Evolutionary conservation across 2,113 vertebrate species (phyloP), one percentile per base, ranked within the genome.

Genomic region (Phyllopteryx taeniolatus): DNA sequence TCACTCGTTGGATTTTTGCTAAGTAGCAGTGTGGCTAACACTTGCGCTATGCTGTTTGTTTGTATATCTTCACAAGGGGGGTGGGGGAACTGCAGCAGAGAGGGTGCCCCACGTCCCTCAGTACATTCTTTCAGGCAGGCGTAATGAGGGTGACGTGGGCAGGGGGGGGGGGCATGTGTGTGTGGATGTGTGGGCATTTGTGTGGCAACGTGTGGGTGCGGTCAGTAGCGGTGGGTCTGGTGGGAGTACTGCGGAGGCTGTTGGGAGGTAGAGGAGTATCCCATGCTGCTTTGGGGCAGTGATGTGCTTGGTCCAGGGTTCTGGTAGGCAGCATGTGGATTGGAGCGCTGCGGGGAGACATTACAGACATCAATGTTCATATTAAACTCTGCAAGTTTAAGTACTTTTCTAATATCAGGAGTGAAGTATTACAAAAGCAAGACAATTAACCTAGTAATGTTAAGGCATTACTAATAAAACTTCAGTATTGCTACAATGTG

Each of bases 241-340:
- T 99, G 98, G 9, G 98, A 98, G 95, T 98, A 99, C 94, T 99
- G 98, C 79, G 97, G 97, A 42, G 96, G 97, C 94, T 98, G 98
- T 94, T 99, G 98, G 93, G 98, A 99, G 96, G 97, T 98, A 98
- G 98, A 85, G 94, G 97, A 98, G 91, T 98, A 99, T 81, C 95
- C 98, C 96, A 99, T 97, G 95, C 96, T 99, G 95, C 94, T 99
- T 91, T 99, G 98, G 81, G 98, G 98, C 94, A 99, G 95, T 77
- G 98, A 95, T 91, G 98, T 98, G 95, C 98, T 98, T 95, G 98
- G 96, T 96, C 98, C 97, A 54, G 97, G 97, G 93, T 98, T 98
- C 94, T 96, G 96, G 90, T 99, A 99, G 89, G 97, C 98, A 98
- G 97, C 98, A 93, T 98, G 98, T 95, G 95, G 96, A 94, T 98